Conservation (phyloP, 2,888 invertebrate genomes). For the Anticlea derivata region DNA sequence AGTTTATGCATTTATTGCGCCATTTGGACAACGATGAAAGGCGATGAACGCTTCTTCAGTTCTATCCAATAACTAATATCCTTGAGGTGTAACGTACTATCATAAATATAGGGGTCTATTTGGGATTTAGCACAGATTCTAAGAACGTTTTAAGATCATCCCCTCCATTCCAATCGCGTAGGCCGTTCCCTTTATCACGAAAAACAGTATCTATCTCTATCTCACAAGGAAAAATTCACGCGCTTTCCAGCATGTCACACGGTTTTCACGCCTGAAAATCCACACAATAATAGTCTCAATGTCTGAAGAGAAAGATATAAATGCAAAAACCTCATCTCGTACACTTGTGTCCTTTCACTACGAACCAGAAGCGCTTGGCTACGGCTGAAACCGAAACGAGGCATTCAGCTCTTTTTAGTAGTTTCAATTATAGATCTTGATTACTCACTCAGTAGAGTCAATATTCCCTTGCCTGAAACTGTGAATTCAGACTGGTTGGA, state of each 20-base stretch:
- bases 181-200: slow-evolving; percentile 78
- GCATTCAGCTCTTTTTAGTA: slow-evolving; percentile 1
- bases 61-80: neutral
- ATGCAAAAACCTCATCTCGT: neutral
- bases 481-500: slow-evolving; percentile 39
- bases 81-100: neutral
- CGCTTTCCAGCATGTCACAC: slow-evolving; percentile 61
- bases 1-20: slow-evolving; percentile 44
- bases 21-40: slow-evolving; percentile 25
- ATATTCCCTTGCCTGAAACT: slow-evolving; percentile 6
- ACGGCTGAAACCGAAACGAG: slow-evolving; percentile 15
- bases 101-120: slow-evolving; percentile 36
- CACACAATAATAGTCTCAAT: slow-evolving; percentile 43
- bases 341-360: slow-evolving; percentile 42
- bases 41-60: neutral
- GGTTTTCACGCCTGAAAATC: slow-evolving; percentile 52
- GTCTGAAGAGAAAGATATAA: neutral
- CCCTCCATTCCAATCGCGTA: slow-evolving; percentile 70
- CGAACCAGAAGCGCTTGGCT: slow-evolving; percentile 36
- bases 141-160: slow-evolving; percentile 77
- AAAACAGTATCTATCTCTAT: slow-evolving; percentile 76
- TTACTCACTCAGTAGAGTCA: neutral
- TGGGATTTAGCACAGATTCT: slow-evolving; percentile 55
- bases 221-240: slow-evolving; percentile 72
- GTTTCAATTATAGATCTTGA: slow-evolving; percentile 2